A percentile compares a stretch with the other conserved stretches of the same genome.
Conservation (phyloP, 2,113 vertebrate species). For the Amia ocellicauda region DNA sequence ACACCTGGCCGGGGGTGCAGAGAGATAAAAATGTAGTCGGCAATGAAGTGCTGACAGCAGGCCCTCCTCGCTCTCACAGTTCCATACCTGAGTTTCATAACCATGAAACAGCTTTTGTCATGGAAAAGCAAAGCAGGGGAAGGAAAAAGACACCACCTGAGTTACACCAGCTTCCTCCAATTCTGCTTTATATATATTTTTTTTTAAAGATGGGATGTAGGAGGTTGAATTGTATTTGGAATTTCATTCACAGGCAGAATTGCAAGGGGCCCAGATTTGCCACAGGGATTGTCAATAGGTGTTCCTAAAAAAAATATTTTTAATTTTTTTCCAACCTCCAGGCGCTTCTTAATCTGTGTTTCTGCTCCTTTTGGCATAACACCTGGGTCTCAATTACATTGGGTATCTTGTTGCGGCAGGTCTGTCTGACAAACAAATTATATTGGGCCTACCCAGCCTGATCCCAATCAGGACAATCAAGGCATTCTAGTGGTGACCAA, state of each 20-base stretch:
- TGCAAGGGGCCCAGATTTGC: constrained; percentile 25
- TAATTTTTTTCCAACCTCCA: too few relatives aligned
- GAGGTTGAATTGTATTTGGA: constrained; percentile 15
- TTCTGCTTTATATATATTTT: not conserved
- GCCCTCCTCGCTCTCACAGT: not conserved
- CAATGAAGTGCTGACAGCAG: constrained; percentile 1
- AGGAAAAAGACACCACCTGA: not conserved
- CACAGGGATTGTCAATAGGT: constrained; percentile 3
- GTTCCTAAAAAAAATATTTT: constrained; percentile 3
- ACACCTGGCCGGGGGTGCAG: constrained; percentile 26
- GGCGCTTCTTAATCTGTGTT: too few relatives aligned
- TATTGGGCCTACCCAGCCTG: too few relatives aligned
- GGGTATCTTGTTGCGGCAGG: too few relatives aligned
- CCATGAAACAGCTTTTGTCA: constrained; percentile 12
- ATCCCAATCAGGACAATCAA: too few relatives aligned
- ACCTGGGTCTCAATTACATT: too few relatives aligned
- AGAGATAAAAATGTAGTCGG: not conserved
- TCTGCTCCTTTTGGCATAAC: too few relatives aligned
- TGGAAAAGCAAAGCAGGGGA: constrained; percentile 18
- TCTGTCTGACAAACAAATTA: too few relatives aligned
- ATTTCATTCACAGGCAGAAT: constrained; percentile 33
- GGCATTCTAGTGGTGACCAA: too few relatives aligned
- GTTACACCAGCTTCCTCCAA: not conserved
- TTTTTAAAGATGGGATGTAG: not conserved
- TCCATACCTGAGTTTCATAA: constrained; percentile 26